A percentile compares a stretch with the other conserved stretches of the same genome.
Evolutionary conservation across 2,888 invertebrate species (phyloP).

Genomic region (Xanthia icteritia): DNA sequence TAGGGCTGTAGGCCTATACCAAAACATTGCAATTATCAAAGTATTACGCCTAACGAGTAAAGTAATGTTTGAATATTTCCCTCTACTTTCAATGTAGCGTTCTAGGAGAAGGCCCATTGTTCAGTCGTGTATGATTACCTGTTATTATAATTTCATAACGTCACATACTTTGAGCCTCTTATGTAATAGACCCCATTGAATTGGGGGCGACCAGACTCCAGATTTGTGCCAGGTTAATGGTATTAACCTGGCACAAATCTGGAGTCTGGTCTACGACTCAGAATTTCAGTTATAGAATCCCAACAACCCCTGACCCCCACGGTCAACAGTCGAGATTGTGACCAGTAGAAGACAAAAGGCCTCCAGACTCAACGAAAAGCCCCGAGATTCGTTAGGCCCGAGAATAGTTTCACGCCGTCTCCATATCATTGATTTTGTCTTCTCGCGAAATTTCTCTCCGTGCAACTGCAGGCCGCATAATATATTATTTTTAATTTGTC

Average conservation of each 20-base stretch:
- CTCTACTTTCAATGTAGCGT: not conserved
- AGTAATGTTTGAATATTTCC: constrained; percentile 8
- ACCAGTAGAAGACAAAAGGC: not conserved
- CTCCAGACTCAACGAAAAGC: not conserved
- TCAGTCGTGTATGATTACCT: not conserved
- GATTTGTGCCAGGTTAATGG: too few species aligned
- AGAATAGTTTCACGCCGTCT: not conserved
- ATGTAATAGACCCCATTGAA: not conserved
- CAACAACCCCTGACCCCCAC: not conserved
- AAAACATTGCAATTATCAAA: constrained; percentile 2
- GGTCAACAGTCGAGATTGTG: not conserved
- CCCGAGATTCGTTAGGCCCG: not conserved
- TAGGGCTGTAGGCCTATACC: not conserved
- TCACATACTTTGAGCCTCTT: not conserved
- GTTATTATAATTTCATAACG: not conserved
- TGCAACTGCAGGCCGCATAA: not conserved
- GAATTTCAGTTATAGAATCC: not conserved
- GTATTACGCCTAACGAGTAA: not conserved
- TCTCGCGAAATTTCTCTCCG: not conserved
- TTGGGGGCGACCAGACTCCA: not conserved
- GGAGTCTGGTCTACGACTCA: not conserved
- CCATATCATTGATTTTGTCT: not conserved
- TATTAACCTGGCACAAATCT: not conserved
- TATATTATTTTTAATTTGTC: constrained; percentile 6
- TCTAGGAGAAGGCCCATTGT: not conserved